Conservation (phyloP, 2,113 vertebrate genomes). For the Zingel zingel region DNA sequence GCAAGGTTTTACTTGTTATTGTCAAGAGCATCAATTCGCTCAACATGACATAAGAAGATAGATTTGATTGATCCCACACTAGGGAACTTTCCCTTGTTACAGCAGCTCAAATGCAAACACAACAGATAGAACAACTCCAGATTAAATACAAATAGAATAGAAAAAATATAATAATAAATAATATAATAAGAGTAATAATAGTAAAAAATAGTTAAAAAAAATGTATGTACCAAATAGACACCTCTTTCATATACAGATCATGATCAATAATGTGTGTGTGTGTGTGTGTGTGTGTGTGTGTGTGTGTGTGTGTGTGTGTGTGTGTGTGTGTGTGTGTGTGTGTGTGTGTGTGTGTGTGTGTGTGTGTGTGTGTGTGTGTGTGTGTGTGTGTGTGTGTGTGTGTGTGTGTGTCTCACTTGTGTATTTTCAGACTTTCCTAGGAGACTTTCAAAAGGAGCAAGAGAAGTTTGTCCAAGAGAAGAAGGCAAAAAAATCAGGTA, state of each 20-base stretch:
- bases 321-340: neutral
- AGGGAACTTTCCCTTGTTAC: too few relatives aligned
- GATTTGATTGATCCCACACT: too few relatives aligned
- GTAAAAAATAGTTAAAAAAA: too few relatives aligned
- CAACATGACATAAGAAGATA: too few relatives aligned
- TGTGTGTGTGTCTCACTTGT: neutral
- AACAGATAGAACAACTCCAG: too few relatives aligned
- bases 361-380: neutral
- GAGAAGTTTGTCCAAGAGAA: conserved; percentile 97
- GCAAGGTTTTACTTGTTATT: too few relatives aligned
- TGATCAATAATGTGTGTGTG: neutral
- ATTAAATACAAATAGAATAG: too few relatives aligned
- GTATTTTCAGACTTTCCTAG: conserved; percentile 91
- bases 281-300: neutral
- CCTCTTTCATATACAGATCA: too few relatives aligned
- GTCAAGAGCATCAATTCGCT: neutral
- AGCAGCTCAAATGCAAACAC: too few relatives aligned
- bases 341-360: neutral
- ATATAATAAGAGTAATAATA: too few relatives aligned
- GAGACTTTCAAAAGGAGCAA: conserved; percentile 98
- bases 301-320: neutral
- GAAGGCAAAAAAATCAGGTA: conserved; percentile 94
- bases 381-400: neutral
- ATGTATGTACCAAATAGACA: too few relatives aligned
- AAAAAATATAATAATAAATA: too few relatives aligned